Conservation (phyloP, 2,888 invertebrate species). For the Amphimallon solstitiale region DNA sequence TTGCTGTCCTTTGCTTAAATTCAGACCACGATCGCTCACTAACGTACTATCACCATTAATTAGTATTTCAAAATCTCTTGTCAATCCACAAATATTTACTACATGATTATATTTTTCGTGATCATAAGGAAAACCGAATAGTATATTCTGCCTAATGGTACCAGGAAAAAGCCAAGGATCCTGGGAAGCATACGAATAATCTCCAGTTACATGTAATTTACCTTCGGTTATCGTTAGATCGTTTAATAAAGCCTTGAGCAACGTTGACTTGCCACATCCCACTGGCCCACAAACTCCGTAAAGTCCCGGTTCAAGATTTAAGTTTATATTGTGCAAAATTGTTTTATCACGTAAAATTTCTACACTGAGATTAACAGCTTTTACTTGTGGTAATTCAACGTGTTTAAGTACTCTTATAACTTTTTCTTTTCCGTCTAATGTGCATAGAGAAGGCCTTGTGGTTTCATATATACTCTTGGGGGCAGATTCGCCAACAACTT, state of each 20-base stretch:
- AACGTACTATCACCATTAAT: constrained; percentile 77
- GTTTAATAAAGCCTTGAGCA: constrained; percentile 68
- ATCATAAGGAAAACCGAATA: constrained; percentile 73
- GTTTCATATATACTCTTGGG: constrained; percentile 9
- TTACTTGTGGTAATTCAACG: not conserved
- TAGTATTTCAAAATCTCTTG: constrained; percentile 75
- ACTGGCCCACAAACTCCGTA: constrained; percentile 35
- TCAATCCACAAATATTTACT: constrained; percentile 70
- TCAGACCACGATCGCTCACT: constrained; percentile 81
- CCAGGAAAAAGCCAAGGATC: constrained; percentile 69
- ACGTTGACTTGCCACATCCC: constrained; percentile 66
- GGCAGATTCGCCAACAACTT: constrained; percentile 1
- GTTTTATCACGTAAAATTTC: constrained; percentile 21
- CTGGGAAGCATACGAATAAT: constrained; percentile 66
- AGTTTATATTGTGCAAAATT: constrained; percentile 27
- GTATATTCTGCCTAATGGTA: constrained; percentile 77
- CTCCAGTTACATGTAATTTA: constrained; percentile 72
- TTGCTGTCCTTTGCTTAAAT: constrained; percentile 82
- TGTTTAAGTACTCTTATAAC: too few relatives aligned
- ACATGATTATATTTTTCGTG: constrained; percentile 67
- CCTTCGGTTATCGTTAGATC: constrained; percentile 75
- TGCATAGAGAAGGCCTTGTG: constrained; percentile 13
- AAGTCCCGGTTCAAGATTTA: constrained; percentile 22
- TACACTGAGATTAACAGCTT: constrained; percentile 15
- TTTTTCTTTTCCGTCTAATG: constrained; percentile 21